Evolutionary conservation across 2,797 vertebrate species (phyloP).

Genomic region (Ispidina picta): DNA sequence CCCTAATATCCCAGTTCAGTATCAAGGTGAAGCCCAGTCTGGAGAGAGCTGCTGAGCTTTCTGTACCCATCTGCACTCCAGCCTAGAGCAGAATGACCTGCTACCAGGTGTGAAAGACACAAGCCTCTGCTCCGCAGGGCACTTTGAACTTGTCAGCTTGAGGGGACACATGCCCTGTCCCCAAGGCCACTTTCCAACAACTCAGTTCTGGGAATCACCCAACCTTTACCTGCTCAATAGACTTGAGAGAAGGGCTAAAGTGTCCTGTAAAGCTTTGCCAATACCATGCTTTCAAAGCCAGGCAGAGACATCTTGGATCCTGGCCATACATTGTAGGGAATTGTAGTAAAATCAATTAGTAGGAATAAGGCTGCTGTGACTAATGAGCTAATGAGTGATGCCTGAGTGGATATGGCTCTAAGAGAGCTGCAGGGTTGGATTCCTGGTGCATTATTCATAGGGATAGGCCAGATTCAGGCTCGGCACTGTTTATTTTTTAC

Average conservation of each 20-base stretch:
- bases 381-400: conserved; percentile 53
- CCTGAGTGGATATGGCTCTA: neutral
- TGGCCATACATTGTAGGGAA: conserved; percentile 14
- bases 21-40: fast-evolving
- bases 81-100: neutral
- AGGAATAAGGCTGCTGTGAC: conserved; percentile 46
- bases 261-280: neutral
- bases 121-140: neutral
- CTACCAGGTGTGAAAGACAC: neutral
- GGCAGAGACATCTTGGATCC: neutral
- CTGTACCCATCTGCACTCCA: neutral
- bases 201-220: neutral
- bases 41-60: neutral
- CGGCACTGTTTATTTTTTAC: neutral
- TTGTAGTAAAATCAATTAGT: conserved; percentile 56
- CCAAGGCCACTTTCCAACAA: neutral
- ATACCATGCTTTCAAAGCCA: neutral
- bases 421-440: conserved; percentile 47
- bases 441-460: conserved; percentile 13
- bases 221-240: neutral
- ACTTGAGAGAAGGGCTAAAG: neutral
- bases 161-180: neutral
- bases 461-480: neutral
- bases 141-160: neutral
- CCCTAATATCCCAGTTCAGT: no score